phyloP scores from a whole-genome alignment of 2,113 vertebrate genomes.

The Bubalus kerabau region DNA sequence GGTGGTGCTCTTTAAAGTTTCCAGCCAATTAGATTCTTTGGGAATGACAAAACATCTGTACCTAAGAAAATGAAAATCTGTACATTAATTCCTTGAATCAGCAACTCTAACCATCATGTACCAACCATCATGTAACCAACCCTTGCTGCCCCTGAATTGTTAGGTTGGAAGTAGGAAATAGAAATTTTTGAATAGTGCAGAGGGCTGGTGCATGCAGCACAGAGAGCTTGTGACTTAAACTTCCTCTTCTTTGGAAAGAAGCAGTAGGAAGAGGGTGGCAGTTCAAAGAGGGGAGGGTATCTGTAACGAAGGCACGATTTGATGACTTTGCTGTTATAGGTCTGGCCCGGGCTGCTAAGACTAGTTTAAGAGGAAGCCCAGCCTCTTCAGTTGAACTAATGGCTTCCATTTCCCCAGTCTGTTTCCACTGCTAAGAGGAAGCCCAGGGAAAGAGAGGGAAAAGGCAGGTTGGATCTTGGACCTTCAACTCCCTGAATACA shows the following conservation, averaged over 20 bases:
- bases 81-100: not conserved
- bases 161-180: not conserved
- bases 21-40: not conserved
- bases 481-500: not conserved
- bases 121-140: not conserved
- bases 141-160: not conserved
- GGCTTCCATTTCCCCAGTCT: not conserved
- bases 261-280: not conserved
- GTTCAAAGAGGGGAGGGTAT: not conserved
- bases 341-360: not conserved
- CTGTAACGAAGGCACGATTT: not conserved
- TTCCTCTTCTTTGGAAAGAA: not conserved
- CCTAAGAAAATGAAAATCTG: not conserved
- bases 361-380: not conserved
- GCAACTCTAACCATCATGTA: not conserved
- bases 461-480: not conserved
- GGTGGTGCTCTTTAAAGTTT: not conserved
- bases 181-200: not conserved
- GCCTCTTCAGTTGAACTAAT: not conserved
- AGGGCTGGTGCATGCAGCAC: not conserved
- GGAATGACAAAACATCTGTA: not conserved
- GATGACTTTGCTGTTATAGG: not conserved
- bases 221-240: not conserved
- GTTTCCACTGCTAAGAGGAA: not conserved
- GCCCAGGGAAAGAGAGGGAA: not conserved